A percentile compares a stretch with the other conserved stretches of the same genome.
These are phyloP conservation scores for Pangasius sanitwongsei DNA, from an alignment of 2,797 vertebrate species.

Conservation along the genomic window DNA sequence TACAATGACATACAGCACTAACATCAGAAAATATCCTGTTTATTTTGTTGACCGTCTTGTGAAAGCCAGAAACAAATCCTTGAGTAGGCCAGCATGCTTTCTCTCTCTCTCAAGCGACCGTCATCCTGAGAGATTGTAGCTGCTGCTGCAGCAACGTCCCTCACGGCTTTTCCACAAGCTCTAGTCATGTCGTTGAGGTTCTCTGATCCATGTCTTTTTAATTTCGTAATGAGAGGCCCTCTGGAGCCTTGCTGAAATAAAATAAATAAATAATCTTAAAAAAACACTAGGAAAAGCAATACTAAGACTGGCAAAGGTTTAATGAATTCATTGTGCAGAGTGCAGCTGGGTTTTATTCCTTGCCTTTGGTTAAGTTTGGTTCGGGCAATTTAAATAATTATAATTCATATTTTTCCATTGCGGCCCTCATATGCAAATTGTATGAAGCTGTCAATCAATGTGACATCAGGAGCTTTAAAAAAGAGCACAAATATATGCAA, in stretches of 20 bases:
- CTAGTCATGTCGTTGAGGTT: constrained; percentile 24
- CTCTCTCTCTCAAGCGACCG: constrained; percentile 16
- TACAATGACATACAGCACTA: constrained; percentile 37
- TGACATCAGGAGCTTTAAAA: neutral
- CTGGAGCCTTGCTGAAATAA: constrained; percentile 1
- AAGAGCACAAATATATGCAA: neutral
- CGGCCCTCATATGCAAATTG: neutral
- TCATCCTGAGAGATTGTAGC: neutral
- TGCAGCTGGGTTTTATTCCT: neutral
- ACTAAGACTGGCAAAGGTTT: neutral
- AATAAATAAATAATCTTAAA: neutral
- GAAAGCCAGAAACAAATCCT: constrained; percentile 20
- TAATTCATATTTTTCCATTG: neutral
- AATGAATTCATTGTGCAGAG: neutral
- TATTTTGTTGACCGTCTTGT: constrained; percentile 47
- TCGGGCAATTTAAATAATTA: neutral
- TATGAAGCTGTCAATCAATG: neutral
- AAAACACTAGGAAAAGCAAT: neutral
- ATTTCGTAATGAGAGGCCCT: constrained; percentile 29
- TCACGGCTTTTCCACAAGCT: constrained; percentile 24
- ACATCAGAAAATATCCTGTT: constrained; percentile 45
- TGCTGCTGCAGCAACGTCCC: neutral
- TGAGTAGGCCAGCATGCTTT: neutral
- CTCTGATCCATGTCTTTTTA: constrained; percentile 42
- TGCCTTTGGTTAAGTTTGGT: constrained; percentile 1